phyloP scores from a whole-genome alignment of 1,140 invertebrate genomes.

The Monomorium pharaonis region DNA sequence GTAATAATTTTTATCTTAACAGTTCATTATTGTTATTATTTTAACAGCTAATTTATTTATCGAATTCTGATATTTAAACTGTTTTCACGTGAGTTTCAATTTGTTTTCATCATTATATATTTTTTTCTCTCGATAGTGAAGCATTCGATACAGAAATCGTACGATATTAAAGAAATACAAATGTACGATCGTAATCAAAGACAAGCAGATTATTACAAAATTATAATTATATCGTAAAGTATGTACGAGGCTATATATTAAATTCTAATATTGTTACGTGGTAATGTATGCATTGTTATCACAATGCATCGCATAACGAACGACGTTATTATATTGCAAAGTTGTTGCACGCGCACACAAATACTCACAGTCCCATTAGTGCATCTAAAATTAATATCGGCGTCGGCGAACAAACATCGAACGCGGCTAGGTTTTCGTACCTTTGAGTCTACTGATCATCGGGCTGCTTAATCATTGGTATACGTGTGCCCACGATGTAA shows the following conservation, averaged over 20 bases:
- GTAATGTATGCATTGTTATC: slow-evolving; percentile 57
- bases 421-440: slow-evolving; percentile 48
- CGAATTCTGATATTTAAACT: not conserved
- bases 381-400: slow-evolving; percentile 55
- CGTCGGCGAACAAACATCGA: slow-evolving; percentile 46
- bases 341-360: slow-evolving; percentile 41
- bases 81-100: not conserved
- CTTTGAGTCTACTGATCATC: slow-evolving; percentile 59
- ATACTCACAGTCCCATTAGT: slow-evolving; percentile 52
- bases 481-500: slow-evolving; percentile 45
- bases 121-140: not conserved
- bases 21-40: not conserved
- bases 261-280: slow-evolving; percentile 44
- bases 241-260: slow-evolving; percentile 13
- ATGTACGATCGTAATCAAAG: not conserved
- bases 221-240: slow-evolving; percentile 21
- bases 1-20: not conserved
- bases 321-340: slow-evolving; percentile 57
- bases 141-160: not conserved
- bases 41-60: not conserved
- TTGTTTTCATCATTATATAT: not conserved
- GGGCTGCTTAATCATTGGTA: slow-evolving; percentile 55
- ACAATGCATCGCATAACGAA: slow-evolving; percentile 57
- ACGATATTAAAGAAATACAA: not conserved
- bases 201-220: not conserved